Percentiles rank a stretch among this genome's conserved stretches.
phyloP scores from a whole-genome alignment of 2,113 vertebrate genomes.

The Columba livia region DNA sequence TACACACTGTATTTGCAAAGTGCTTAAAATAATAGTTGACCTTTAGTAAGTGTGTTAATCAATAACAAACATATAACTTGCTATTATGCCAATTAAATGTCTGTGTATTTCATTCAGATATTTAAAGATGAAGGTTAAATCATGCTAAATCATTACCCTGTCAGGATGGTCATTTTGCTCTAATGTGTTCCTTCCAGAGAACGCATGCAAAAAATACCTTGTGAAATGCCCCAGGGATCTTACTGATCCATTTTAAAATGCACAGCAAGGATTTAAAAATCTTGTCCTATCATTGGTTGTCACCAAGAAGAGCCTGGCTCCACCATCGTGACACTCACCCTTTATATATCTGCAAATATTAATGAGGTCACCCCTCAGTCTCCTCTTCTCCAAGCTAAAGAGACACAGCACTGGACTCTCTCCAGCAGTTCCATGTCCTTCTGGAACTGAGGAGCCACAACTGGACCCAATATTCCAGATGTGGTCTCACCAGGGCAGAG shows the following conservation, averaged over 20 bases:
- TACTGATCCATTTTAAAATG: not conserved
- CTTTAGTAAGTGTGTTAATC: conserved; percentile 59
- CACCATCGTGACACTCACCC: no score
- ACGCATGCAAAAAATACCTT: not conserved
- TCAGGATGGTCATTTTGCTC: not conserved
- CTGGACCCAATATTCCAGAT: no score
- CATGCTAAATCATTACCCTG: not conserved
- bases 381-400: no score
- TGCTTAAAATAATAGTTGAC: conserved; percentile 53
- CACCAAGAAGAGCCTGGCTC: no score
- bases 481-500: no score
- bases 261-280: not conserved
- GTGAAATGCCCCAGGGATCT: not conserved
- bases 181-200: not conserved
- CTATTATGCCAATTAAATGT: conserved; percentile 49
- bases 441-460: no score
- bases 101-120: not conserved
- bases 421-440: no score
- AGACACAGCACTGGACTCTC: no score
- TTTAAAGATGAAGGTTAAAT: conserved; percentile 39
- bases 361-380: no score
- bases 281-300: not conserved
- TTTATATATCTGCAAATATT: no score
- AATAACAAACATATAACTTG: conserved; percentile 48
- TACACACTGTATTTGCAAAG: conserved; percentile 35